Base-by-base conservation (phyloP, 1,140 invertebrate genomes). In the Drosophila prosaltans region DNA sequence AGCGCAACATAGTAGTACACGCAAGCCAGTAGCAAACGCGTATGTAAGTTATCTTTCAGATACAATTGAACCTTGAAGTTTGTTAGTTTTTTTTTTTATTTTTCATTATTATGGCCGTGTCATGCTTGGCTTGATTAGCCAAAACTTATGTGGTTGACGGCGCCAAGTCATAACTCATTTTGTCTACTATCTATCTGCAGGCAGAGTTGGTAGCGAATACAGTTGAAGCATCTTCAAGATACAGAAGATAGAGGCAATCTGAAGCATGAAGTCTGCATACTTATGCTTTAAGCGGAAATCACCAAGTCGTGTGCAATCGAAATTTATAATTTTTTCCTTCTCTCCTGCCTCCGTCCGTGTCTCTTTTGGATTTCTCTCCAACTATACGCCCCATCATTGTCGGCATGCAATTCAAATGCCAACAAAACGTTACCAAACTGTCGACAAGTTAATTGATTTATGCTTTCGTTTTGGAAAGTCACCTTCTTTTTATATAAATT, bases 371-470 rank as follows among this genome's bases (percentile, higher is more conserved):
- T 51, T 51, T 51, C 45, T 26, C 24, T 24, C 21, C 9, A 51
- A 51, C 45, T 26, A 16, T 16, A 51, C 41, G 16, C 41, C 41
- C 41, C 11, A 43, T 51, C 24, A 55, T 65, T 45, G 55, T 57
- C 32, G 55, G 59, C 45, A 51, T 51, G 45, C 45, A 51, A 51
- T 26, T 51, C 21, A 51, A 51, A 48, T 51, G 65, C 57, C 65
- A 69, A 72, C 43, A 69, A 69, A 74, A 65, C 68, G 78, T 78
- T 81, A 78, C 78, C 78, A 79, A 85, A 85, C 79, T 80, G 82
- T 82, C 72, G 83, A 82, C 83, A 74, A 69, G 72, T 83, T 83
- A 88, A 88, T 88, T 88, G 83, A 83, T 80, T 89, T 89, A 83
- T 88, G 48, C 45, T 63, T 68, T 67, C 65, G 55, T 41, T 69